Evolutionary conservation across 1,140 invertebrate genomes (phyloP), one percentile per base, ranked within the genome.

Genomic region (Homarus americanus): DNA sequence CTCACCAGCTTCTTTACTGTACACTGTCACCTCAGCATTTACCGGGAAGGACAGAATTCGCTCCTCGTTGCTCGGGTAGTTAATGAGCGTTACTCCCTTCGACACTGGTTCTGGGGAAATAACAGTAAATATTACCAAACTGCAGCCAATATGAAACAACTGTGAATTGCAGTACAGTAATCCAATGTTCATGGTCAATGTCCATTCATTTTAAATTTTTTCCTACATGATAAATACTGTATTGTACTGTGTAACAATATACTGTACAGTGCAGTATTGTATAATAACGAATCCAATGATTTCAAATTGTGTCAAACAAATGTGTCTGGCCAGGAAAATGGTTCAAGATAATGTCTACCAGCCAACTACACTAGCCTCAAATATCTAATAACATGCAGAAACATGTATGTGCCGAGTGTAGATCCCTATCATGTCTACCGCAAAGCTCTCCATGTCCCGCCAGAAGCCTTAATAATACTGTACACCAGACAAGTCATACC

Each of bases 1-100:
- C 7, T 12, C 69, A 38, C 86, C 86, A 80, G 86, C 86, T 66
- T 87, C 86, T 49, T 87, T 87, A 41, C 86, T 87, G 53, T 80
- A 87, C 24, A 87, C 76, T 69, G 63, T 75, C 24, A 87, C 86
- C 36, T 79, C 75, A 66, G 58, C 73, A 79, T 80, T 80, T 15
- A 69, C 44, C 28, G 75, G 76, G 49, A 87, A 87, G 1, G 86
- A 87, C 10, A 87, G 38, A 58, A 87, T 80, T 17, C 80, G 24
- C 38, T 87, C 41, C 66, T 87, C 86, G 28, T 80, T 87, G 76
- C 86, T 87, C n/a, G 75, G 75, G 40, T 87, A 87, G 53, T 24
- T 34, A 41, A 87, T 58, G 32, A 87, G 34, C 17, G 86, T 80
- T 32, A 78, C n/a, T 41, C 75, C 86, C 66, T 87, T 87, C 32